phyloP scores from a whole-genome alignment of 2,888 invertebrate species.

The Morpho deidamia region DNA sequence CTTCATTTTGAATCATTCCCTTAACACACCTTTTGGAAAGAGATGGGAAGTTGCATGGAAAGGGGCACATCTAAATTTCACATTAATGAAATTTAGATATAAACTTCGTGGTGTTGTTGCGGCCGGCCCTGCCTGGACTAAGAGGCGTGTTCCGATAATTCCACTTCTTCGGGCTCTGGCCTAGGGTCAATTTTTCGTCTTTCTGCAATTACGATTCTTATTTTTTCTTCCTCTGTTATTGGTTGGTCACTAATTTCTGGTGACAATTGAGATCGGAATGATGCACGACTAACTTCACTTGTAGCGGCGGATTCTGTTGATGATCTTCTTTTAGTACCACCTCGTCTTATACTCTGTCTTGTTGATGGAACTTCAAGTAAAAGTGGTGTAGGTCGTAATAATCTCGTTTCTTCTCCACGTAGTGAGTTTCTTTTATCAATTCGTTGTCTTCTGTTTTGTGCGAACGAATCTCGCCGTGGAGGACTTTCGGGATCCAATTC shows the following conservation, averaged over 20 bases:
- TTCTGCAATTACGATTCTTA: slow-evolving; percentile 80
- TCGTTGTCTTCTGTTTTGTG: slow-evolving; percentile 69
- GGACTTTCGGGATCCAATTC: slow-evolving; percentile 69
- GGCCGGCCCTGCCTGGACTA: slow-evolving; percentile 76
- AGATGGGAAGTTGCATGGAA: slow-evolving; percentile 34
- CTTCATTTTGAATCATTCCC: slow-evolving; percentile 56
- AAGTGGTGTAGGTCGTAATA: slow-evolving; percentile 56
- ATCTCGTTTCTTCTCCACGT: slow-evolving; percentile 64
- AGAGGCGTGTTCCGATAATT: slow-evolving; percentile 66
- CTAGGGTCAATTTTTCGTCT: slow-evolving; percentile 77
- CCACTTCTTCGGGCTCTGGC: slow-evolving; percentile 58
- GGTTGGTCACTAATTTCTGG: slow-evolving; percentile 42
- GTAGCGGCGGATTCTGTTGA: slow-evolving; percentile 53
- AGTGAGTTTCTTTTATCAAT: slow-evolving; percentile 64
- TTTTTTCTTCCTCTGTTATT: slow-evolving; percentile 71
- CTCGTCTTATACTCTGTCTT: slow-evolving; percentile 48
- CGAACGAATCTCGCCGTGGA: slow-evolving; percentile 66
- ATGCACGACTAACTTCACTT: slow-evolving; percentile 44
- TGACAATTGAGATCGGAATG: slow-evolving; percentile 38
- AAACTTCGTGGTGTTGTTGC: slow-evolving; percentile 72
- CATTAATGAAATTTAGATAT: slow-evolving; percentile 52
- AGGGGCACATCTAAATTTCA: slow-evolving; percentile 25
- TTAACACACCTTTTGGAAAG: slow-evolving; percentile 43
- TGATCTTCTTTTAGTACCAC: slow-evolving; percentile 42
- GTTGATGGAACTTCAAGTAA: slow-evolving; percentile 58